These are phyloP conservation scores for Eubucco bourcierii DNA, from an alignment of 2,113 vertebrate species.

Conservation along the genomic window DNA sequence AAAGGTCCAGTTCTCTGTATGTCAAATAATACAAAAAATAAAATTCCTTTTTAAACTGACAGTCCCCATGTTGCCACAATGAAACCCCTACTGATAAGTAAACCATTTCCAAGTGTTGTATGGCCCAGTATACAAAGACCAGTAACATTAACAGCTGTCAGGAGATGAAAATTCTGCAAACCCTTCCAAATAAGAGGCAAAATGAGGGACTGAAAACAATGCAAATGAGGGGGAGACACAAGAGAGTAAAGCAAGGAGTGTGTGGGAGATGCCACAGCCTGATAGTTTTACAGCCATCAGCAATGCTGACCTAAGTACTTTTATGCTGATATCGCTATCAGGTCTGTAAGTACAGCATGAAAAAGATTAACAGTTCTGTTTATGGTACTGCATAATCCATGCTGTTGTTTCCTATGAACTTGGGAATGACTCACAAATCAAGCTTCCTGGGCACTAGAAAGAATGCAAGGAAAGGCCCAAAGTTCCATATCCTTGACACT, in stretches of 20 bases:
- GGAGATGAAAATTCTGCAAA: not conserved
- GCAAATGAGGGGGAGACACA: not conserved
- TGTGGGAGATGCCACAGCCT: rapidly evolving
- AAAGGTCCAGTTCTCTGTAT: not conserved
- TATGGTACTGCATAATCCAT: not conserved
- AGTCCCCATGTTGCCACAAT: not conserved
- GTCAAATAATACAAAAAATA: not conserved
- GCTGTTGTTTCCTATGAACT: not conserved
- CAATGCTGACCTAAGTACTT: not conserved
- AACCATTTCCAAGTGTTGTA: not conserved
- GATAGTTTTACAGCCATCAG: not conserved
- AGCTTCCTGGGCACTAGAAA: not conserved
- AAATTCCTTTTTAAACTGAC: not conserved
- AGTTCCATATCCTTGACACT: not conserved
- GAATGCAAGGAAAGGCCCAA: not conserved
- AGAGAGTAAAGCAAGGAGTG: not conserved
- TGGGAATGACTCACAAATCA: not conserved
- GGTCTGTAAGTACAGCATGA: not conserved
- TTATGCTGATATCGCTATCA: not conserved
- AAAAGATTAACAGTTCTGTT: not conserved
- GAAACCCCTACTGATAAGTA: not conserved
- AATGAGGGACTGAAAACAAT: not conserved
- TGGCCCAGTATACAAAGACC: not conserved
- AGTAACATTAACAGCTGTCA: not conserved
- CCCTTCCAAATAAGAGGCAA: not conserved